Conservation (phyloP, 2,113 vertebrate species). For the Mustela lutreola region DNA sequence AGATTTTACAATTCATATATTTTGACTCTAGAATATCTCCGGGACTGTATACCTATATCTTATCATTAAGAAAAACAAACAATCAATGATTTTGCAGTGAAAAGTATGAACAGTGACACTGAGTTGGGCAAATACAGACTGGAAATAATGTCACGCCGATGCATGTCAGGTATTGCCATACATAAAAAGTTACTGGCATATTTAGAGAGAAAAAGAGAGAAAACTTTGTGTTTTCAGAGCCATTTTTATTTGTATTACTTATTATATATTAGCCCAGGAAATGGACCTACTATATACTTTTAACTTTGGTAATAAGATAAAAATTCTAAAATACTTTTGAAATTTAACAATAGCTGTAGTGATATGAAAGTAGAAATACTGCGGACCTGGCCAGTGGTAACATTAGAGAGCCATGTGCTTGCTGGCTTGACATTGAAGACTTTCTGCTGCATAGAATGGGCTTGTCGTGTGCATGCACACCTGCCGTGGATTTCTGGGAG, state of each 20-base stretch:
- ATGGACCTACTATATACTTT: background rate
- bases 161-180: background rate
- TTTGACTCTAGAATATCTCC: background rate
- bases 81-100: background rate
- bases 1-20: background rate
- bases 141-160: background rate
- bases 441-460: background rate
- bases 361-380: background rate
- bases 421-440: accelerated
- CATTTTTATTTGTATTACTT: background rate
- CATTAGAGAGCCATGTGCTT: background rate
- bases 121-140: background rate
- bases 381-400: accelerated
- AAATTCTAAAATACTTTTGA: background rate
- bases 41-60: background rate
- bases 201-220: background rate
- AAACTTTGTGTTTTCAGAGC: background rate
- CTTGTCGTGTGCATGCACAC: accelerated
- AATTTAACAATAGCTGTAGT: background rate
- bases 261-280: background rate
- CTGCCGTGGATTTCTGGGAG: background rate
- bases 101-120: background rate
- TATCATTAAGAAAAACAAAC: background rate
- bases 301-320: background rate
- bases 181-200: background rate